A percentile compares a stretch with the other conserved stretches of the same genome.
Conservation (phyloP, 1,140 invertebrate genomes). For the Platyura marginata region DNA sequence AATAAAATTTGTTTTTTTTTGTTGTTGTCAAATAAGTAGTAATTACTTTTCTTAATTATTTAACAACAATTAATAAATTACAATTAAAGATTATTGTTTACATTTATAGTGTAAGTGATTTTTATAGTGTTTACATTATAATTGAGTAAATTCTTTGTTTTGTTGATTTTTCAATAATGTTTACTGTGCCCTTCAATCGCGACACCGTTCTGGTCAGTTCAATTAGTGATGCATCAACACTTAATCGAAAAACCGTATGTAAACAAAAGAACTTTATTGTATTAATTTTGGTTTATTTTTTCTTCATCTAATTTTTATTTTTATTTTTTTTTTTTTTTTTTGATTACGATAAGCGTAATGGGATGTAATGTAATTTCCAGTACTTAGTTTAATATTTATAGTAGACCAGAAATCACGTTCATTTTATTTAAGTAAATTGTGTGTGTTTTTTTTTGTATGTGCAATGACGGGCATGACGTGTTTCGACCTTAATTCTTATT, state of each 20-base stretch:
- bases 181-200: slow-evolving; percentile 22
- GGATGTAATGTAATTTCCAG: too few relatives aligned
- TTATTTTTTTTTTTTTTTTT: not conserved
- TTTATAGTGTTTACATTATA: not conserved
- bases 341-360: not conserved
- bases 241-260: slow-evolving; percentile 4
- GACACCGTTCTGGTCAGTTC: slow-evolving; percentile 21
- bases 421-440: too few relatives aligned
- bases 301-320: not conserved
- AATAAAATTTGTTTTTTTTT: not conserved
- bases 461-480: too few relatives aligned
- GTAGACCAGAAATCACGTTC: too few relatives aligned
- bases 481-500: too few relatives aligned
- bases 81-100: not conserved
- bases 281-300: not conserved
- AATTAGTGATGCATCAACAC: slow-evolving; percentile 22
- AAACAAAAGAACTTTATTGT: not conserved
- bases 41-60: not conserved
- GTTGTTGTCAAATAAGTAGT: too few relatives aligned
- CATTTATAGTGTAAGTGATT: too few relatives aligned
- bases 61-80: not conserved
- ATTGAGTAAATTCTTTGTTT: not conserved
- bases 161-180: slow-evolving; percentile 10
- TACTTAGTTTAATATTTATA: too few relatives aligned
- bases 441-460: too few relatives aligned